Percentiles rank a stretch among this genome's conserved stretches.
Evolutionary conservation across 2,113 vertebrate genomes (phyloP).

Genomic region (Lamprologus tigripictilis): DNA sequence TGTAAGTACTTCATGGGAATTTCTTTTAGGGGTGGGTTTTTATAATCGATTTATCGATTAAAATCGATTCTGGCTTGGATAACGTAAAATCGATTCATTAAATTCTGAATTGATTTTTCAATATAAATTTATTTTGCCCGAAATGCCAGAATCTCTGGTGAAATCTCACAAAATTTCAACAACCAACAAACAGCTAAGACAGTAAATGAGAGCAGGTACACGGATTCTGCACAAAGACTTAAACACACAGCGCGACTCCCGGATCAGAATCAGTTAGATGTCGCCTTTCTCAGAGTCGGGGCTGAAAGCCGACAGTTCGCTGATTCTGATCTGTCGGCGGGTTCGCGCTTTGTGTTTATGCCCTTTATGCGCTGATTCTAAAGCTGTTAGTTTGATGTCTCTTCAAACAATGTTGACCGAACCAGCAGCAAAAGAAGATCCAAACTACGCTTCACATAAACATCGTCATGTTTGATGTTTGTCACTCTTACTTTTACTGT

Average conservation of each 20-base stretch:
- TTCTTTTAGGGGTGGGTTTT: neutral
- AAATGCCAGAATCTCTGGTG: neutral
- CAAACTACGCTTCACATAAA: no score
- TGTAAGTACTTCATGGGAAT: neutral
- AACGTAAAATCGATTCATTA: neutral
- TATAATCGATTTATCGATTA: neutral
- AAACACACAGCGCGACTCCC: accelerated
- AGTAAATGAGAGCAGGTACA: neutral
- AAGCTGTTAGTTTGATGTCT: neutral
- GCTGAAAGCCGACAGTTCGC: neutral
- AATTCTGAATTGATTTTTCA: neutral
- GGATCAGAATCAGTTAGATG: neutral
- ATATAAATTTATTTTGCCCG: neutral
- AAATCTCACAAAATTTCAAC: neutral
- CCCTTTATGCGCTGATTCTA: neutral
- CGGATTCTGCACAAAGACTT: neutral
- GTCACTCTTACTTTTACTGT: accelerated
- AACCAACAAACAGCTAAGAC: neutral
- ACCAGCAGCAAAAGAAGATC: no score
- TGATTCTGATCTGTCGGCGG: neutral
- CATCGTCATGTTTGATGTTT: no score
- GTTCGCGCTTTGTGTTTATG: accelerated
- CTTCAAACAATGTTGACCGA: neutral
- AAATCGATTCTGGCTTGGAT: neutral
- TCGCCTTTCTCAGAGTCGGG: neutral